phyloP scores from a whole-genome alignment of 2,113 vertebrate species.

The Thymallus thymallus region DNA sequence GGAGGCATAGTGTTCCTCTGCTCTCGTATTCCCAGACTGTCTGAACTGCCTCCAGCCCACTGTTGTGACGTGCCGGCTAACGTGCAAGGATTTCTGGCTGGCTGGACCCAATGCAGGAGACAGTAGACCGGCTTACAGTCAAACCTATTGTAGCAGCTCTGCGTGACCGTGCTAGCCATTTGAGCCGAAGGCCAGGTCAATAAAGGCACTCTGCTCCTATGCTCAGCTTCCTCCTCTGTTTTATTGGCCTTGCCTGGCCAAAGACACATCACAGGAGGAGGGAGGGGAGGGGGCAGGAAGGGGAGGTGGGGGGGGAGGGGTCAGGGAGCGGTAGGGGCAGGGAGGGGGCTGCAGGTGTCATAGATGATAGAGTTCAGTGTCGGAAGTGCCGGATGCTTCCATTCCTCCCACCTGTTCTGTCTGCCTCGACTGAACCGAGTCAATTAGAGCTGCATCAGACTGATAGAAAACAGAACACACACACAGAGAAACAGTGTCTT shows the following conservation, averaged over 20 bases:
- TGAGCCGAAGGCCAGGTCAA: neutral
- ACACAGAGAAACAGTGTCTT: neutral
- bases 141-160: neutral
- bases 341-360: conserved; percentile 12
- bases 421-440: conserved; percentile 23
- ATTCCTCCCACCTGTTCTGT: conserved; percentile 44
- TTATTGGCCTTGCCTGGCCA: conserved; percentile 2
- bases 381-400: conserved; percentile 23
- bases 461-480: conserved; percentile 41
- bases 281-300: neutral
- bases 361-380: conserved; percentile 31
- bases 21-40: conserved; percentile 34
- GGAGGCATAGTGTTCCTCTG: conserved; percentile 31
- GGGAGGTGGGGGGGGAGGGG: neutral
- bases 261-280: neutral
- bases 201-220: conserved; percentile 10
- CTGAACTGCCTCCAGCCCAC: conserved; percentile 24
- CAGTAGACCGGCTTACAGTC: neutral
- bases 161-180: neutral
- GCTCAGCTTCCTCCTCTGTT: conserved; percentile 3
- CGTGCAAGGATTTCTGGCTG: conserved; percentile 17
- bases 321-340: neutral
- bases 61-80: conserved; percentile 23
- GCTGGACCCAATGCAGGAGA: neutral
- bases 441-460: conserved; percentile 27